phyloP scores from a whole-genome alignment of 2,113 vertebrate species.

The Coptodon bakossiorum region DNA sequence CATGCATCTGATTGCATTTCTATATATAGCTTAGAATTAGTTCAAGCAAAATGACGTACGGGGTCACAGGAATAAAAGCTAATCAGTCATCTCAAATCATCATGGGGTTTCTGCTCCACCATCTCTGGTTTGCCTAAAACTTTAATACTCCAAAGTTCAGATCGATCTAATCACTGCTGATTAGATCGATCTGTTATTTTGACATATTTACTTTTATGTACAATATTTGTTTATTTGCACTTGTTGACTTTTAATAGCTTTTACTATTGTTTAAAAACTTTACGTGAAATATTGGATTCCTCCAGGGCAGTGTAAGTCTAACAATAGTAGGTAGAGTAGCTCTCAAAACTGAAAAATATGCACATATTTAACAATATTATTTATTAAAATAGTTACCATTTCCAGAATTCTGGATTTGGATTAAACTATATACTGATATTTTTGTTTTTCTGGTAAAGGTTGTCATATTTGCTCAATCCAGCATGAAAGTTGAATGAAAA shows the following conservation, averaged over 20 bases:
- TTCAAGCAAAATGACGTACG: not conserved
- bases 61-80: not conserved
- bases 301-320: fast-evolving
- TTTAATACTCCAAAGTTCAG: not conserved
- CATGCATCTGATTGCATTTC: not conserved
- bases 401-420: not conserved
- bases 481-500: not conserved
- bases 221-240: not conserved
- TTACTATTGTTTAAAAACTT: not conserved
- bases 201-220: fast-evolving
- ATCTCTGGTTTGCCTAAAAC: not conserved
- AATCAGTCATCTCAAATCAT: not conserved
- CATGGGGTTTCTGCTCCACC: not conserved
- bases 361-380: not conserved
- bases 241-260: not conserved
- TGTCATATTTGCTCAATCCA: not conserved
- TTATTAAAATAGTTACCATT: not conserved
- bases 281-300: not conserved
- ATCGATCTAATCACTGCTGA: not conserved
- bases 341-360: not conserved
- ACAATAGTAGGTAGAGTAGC: not conserved
- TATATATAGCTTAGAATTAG: not conserved
- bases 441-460: not conserved
- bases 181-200: not conserved
- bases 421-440: not conserved